A percentile compares a stretch with the other conserved stretches of the same genome.
These are phyloP conservation scores for Platysternon megacephalum DNA, from an alignment of 2,113 vertebrate genomes.

Conservation along the genomic window DNA sequence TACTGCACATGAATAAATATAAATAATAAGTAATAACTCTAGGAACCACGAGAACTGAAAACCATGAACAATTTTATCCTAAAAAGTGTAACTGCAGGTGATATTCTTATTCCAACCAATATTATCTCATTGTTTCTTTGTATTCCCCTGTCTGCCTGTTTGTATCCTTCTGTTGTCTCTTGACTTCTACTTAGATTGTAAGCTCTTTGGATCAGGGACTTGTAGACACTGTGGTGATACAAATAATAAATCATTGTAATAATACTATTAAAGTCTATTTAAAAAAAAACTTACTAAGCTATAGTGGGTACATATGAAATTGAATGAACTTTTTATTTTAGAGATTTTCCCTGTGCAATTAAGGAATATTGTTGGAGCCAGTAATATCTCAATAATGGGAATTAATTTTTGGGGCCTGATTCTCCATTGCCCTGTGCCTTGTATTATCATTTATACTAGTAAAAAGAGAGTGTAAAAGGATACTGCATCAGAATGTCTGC, in stretches of 20 bases:
- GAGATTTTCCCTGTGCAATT: background rate
- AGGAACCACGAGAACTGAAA: background rate
- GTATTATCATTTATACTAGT: background rate
- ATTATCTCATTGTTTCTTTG: too few species aligned
- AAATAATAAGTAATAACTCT: background rate
- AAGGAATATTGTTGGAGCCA: background rate
- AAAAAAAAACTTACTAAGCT: background rate
- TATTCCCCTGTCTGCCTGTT: too few species aligned
- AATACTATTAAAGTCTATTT: background rate
- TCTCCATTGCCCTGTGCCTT: background rate
- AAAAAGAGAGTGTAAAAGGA: background rate
- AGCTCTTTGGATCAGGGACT: too few species aligned
- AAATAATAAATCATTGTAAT: too few species aligned
- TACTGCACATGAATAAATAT: background rate
- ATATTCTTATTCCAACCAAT: background rate
- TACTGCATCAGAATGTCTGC: slow-evolving; percentile 1
- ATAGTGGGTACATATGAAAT: background rate
- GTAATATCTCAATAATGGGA: background rate
- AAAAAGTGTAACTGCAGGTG: background rate
- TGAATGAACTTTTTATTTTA: background rate
- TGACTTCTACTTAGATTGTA: too few species aligned
- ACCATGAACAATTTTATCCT: background rate
- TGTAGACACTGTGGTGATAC: too few species aligned
- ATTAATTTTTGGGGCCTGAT: background rate
- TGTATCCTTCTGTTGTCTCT: too few species aligned